Evolutionary conservation across 2,888 invertebrate species (phyloP).

Genomic region (Yponomeuta cagnagella): DNA sequence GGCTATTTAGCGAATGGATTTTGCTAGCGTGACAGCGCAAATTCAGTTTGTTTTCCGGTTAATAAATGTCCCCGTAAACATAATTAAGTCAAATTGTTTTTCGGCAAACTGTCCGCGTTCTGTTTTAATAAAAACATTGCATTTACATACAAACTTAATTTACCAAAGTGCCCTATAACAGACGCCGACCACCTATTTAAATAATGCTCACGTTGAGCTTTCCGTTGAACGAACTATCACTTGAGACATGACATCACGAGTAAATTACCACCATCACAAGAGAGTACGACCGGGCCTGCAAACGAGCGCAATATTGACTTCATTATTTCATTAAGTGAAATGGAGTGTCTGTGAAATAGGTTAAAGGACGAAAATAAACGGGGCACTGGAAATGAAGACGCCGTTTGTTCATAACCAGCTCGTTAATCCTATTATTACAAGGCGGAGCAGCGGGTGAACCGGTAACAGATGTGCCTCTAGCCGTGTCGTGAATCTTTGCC

Average conservation of each 20-base stretch:
- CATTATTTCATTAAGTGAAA: slow-evolving; percentile 69
- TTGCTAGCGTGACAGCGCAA: slow-evolving; percentile 49
- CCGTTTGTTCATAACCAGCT: slow-evolving; percentile 74
- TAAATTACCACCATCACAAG: slow-evolving; percentile 13
- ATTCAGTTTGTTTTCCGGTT: slow-evolving; percentile 46
- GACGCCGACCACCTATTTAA: neutral
- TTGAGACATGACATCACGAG: neutral
- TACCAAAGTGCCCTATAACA: neutral
- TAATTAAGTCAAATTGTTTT: slow-evolving; percentile 38
- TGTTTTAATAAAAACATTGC: neutral
- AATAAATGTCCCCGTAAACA: slow-evolving; percentile 36
- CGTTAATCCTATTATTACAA: slow-evolving; percentile 74
- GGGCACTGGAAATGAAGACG: slow-evolving; percentile 70
- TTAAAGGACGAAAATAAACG: slow-evolving; percentile 57
- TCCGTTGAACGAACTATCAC: neutral
- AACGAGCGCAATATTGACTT: slow-evolving; percentile 40
- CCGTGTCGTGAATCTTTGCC: slow-evolving; percentile 11
- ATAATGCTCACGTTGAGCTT: neutral
- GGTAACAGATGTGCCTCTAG: slow-evolving; percentile 68
- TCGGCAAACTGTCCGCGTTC: slow-evolving; percentile 15
- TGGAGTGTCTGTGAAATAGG: slow-evolving; percentile 70
- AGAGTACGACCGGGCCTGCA: slow-evolving; percentile 24
- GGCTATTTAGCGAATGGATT: slow-evolving; percentile 62
- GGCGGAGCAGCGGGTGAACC: slow-evolving; percentile 61
- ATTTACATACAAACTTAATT: neutral